Percentiles rank a stretch among this genome's conserved stretches.
Conservation (phyloP, 2,888 invertebrate genomes). For the Notocelia uddmanniana region DNA sequence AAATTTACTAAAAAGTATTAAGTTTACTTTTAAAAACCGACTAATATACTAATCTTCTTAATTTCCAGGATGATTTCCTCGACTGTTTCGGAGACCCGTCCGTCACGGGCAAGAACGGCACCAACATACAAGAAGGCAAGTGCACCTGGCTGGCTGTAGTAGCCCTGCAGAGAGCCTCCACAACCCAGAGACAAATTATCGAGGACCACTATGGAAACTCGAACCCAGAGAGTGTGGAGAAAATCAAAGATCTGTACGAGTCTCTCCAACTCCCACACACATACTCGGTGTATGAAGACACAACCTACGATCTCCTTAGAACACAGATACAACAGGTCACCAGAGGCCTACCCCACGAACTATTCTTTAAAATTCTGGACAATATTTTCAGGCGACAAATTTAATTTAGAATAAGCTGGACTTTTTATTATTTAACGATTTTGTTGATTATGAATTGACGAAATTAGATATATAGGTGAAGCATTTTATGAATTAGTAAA, state of each 20-base stretch:
- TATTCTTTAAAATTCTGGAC: constrained; percentile 93
- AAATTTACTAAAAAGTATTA: too few relatives aligned
- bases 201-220: constrained; percentile 91
- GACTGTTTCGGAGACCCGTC: constrained; percentile 96
- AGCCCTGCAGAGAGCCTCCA: constrained; percentile 92
- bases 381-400: constrained; percentile 91
- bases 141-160: constrained; percentile 98
- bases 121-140: constrained; percentile 97
- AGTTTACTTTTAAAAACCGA: neutral
- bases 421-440: constrained; percentile 32
- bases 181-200: constrained; percentile 90
- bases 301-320: constrained; percentile 92
- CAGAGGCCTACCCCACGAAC: constrained; percentile 91
- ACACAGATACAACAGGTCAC: constrained; percentile 95
- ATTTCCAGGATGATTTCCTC: constrained; percentile 91
- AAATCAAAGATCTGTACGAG: constrained; percentile 91
- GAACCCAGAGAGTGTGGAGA: constrained; percentile 88
- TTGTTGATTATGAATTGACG: constrained; percentile 38
- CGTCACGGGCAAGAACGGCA: constrained; percentile 95
- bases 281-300: constrained; percentile 93
- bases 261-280: constrained; percentile 91
- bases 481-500: constrained; percentile 34
- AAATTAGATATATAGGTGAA: constrained; percentile 27
- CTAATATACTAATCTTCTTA: neutral
- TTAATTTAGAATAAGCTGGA: constrained; percentile 63